phyloP scores from a whole-genome alignment of 2,888 invertebrate genomes.

The Ptilodon capucinus region DNA sequence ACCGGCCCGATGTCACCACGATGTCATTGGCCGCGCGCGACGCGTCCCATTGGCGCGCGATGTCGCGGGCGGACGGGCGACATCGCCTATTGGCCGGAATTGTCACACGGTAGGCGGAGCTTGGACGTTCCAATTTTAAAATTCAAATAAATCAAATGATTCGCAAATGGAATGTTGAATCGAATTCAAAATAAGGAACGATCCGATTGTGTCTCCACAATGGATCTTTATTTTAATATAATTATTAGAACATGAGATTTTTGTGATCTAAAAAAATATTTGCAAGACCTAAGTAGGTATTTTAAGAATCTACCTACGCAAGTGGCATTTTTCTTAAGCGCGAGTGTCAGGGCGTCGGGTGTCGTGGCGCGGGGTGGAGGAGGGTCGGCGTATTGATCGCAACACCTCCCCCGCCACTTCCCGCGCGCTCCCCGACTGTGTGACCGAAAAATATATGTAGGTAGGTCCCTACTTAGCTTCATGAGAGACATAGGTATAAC shows the following conservation, averaged over 20 bases:
- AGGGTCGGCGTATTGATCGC: conserved; percentile 61
- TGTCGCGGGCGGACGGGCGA: conserved; percentile 76
- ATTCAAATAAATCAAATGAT: conserved; percentile 12
- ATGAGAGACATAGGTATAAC: no score
- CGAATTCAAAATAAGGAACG: neutral
- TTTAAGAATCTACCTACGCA: conserved; percentile 2
- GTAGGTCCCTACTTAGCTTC: neutral
- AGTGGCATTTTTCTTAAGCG: conserved; percentile 39
- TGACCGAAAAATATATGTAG: conserved; percentile 7
- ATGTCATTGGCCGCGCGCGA: conserved; percentile 74
- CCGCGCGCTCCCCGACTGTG: conserved; percentile 33
- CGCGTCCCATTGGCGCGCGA: conserved; percentile 59
- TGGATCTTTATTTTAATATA: neutral
- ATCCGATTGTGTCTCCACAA: neutral
- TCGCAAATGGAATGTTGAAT: neutral
- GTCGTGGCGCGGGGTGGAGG: conserved; percentile 32
- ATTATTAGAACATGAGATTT: neutral
- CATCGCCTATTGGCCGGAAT: conserved; percentile 68
- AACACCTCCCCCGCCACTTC: conserved; percentile 30
- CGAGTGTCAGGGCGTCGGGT: conserved; percentile 30
- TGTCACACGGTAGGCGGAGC: conserved; percentile 69
- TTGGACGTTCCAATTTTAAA: conserved; percentile 56
- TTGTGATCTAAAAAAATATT: neutral
- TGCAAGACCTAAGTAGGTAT: no score
- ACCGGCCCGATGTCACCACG: conserved; percentile 67